Conservation (phyloP, 2,888 invertebrate species). For the Neoitamus cyanurus region DNA sequence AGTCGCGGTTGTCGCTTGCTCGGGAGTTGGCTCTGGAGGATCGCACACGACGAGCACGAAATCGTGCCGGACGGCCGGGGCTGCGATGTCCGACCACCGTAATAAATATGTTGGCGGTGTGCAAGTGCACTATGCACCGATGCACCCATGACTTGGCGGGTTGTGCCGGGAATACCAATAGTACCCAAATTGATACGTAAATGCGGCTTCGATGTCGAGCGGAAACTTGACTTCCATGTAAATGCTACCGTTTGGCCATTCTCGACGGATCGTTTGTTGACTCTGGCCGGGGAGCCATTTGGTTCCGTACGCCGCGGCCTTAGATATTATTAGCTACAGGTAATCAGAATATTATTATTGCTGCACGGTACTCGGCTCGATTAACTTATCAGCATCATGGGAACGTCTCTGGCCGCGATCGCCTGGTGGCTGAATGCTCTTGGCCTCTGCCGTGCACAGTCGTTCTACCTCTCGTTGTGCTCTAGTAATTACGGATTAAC, state of each 20-base stretch:
- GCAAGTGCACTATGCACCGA: conserved; percentile 16
- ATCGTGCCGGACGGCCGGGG: conserved; percentile 29
- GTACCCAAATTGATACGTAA: conserved; percentile 42
- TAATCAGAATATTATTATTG: conserved; percentile 44
- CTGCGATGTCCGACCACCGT: neutral
- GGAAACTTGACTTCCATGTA: conserved; percentile 41
- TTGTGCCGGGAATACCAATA: conserved; percentile 19
- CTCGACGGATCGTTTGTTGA: conserved; percentile 24
- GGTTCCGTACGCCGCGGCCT: conserved; percentile 4
- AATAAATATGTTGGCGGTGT: conserved; percentile 46
- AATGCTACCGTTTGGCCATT: conserved; percentile 47
- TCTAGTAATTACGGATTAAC: conserved; percentile 39
- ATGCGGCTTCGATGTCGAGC: conserved; percentile 33
- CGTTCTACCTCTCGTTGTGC: conserved; percentile 32
- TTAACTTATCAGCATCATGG: conserved; percentile 44
- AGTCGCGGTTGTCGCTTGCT: conserved; percentile 24
- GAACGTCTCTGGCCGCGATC: conserved; percentile 21
- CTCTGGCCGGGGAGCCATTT: conserved; percentile 6
- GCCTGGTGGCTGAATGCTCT: conserved; percentile 12
- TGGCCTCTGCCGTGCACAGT: conserved; percentile 10
- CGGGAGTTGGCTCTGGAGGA: conserved; percentile 37
- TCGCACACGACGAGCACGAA: conserved; percentile 51
- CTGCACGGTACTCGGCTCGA: conserved; percentile 43
- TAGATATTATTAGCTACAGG: conserved; percentile 44
- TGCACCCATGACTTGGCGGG: neutral